phyloP scores from a whole-genome alignment of 2,888 invertebrate species.

The Rhodophaea formosa region DNA sequence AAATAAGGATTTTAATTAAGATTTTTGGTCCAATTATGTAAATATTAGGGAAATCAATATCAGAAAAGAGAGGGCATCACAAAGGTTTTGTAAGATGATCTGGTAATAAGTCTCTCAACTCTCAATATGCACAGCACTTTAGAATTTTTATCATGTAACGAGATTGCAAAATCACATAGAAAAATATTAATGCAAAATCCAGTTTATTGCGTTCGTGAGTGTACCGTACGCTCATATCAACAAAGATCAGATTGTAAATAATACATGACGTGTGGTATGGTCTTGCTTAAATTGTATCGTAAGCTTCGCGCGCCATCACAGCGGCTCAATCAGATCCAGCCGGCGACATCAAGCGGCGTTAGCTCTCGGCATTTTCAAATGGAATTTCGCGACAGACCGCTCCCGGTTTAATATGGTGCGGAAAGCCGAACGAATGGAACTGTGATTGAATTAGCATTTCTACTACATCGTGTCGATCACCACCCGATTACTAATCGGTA shows the following conservation, averaged over 20 bases:
- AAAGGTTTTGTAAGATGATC: too few species aligned
- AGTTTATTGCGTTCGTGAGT: background rate
- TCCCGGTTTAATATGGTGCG: slow-evolving; percentile 57
- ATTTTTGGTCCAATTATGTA: background rate
- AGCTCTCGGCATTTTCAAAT: slow-evolving; percentile 55
- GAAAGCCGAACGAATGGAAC: slow-evolving; percentile 51
- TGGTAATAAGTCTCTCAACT: too few species aligned
- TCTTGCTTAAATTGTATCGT: slow-evolving; percentile 23
- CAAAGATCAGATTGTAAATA: slow-evolving; percentile 22
- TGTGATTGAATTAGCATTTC: slow-evolving; percentile 58
- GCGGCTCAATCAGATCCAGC: slow-evolving; percentile 51
- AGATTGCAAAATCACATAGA: background rate
- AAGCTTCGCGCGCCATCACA: slow-evolving; percentile 36
- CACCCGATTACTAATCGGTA: slow-evolving; percentile 29
- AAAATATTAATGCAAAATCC: background rate
- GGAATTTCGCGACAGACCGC: slow-evolving; percentile 62
- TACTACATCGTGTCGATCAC: slow-evolving; percentile 38
- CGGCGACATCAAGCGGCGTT: slow-evolving; percentile 50
- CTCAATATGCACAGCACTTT: too few species aligned
- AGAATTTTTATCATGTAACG: too few species aligned
- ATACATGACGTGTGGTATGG: slow-evolving; percentile 19
- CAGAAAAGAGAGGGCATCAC: too few species aligned
- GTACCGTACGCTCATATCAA: background rate
- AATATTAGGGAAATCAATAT: too few species aligned
- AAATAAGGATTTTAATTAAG: background rate